Evolutionary conservation across 1,140 invertebrate species (phyloP).

Genomic region (Tribolium castaneum): DNA sequence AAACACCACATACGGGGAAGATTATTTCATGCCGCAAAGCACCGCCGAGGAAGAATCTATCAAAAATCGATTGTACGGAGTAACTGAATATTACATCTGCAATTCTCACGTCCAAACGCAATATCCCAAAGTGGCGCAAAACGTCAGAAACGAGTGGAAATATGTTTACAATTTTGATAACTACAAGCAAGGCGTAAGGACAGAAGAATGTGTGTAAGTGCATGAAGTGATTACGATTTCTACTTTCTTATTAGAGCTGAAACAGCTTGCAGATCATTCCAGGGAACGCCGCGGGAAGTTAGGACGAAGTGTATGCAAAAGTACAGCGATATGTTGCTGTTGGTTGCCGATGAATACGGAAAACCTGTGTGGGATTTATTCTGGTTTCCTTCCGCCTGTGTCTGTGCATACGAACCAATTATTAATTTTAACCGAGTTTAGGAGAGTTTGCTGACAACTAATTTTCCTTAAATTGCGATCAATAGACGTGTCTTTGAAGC

Average conservation of each 20-base stretch:
- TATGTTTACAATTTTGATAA: neutral
- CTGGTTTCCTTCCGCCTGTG: constrained; percentile 73
- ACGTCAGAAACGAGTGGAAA: neutral
- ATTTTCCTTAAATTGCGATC: too few species aligned
- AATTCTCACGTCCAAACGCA: neutral
- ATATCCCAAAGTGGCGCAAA: neutral
- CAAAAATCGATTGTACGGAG: neutral
- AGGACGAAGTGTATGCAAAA: constrained; percentile 72
- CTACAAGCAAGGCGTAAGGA: neutral
- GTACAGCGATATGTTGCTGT: constrained; percentile 69
- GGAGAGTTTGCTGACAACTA: too few species aligned
- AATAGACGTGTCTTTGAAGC: too few species aligned
- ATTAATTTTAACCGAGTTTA: neutral
- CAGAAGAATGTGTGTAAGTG: neutral
- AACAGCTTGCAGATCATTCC: neutral
- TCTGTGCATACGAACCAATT: constrained; percentile 64
- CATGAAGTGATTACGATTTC: neutral
- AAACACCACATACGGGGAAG: neutral
- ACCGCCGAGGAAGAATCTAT: neutral
- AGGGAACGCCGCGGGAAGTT: neutral
- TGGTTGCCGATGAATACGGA: constrained; percentile 65
- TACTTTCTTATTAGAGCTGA: neutral
- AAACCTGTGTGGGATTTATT: constrained; percentile 66
- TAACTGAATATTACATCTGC: neutral
- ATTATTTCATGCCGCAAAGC: neutral